Evolutionary conservation across 2,888 invertebrate species (phyloP).

Genomic region (Drosophila algonquin): DNA sequence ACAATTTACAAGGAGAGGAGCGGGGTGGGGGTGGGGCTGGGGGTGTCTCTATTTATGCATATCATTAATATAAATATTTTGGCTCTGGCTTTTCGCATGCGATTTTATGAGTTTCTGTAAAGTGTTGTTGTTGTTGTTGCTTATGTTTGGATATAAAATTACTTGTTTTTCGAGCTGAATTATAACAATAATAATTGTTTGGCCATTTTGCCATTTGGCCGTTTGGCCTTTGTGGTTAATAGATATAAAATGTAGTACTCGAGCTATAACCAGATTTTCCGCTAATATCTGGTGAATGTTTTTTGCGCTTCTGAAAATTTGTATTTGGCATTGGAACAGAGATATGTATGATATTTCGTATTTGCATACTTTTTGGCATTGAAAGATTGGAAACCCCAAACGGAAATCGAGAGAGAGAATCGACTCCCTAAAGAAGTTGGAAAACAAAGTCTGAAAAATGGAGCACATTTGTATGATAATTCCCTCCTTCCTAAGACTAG

Average conservation of each 20-base stretch:
- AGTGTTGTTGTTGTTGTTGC: slow-evolving; percentile 22
- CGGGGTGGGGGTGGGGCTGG: background rate
- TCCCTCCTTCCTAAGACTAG: no score
- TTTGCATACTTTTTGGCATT: background rate
- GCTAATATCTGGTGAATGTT: slow-evolving; percentile 7
- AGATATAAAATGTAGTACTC: background rate
- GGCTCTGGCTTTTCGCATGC: slow-evolving; percentile 55
- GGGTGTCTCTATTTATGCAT: slow-evolving; percentile 60
- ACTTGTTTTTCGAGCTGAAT: slow-evolving; percentile 52
- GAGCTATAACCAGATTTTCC: background rate
- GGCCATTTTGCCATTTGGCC: background rate
- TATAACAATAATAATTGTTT: slow-evolving; percentile 39
- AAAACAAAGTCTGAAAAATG: background rate
- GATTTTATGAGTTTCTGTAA: slow-evolving; percentile 68
- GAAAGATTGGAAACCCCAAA: no score
- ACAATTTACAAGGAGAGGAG: slow-evolving; percentile 20
- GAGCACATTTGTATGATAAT: no score
- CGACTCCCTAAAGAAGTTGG: background rate
- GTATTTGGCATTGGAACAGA: background rate
- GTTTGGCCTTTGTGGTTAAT: background rate
- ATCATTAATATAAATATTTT: slow-evolving; percentile 73
- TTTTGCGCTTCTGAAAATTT: background rate
- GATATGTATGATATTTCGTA: background rate
- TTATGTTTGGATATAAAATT: slow-evolving; percentile 58
- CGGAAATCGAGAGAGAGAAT: no score